These are phyloP conservation scores for Aleadryas rufinucha DNA, from an alignment of 2,113 vertebrate species.

Conservation along the genomic window DNA sequence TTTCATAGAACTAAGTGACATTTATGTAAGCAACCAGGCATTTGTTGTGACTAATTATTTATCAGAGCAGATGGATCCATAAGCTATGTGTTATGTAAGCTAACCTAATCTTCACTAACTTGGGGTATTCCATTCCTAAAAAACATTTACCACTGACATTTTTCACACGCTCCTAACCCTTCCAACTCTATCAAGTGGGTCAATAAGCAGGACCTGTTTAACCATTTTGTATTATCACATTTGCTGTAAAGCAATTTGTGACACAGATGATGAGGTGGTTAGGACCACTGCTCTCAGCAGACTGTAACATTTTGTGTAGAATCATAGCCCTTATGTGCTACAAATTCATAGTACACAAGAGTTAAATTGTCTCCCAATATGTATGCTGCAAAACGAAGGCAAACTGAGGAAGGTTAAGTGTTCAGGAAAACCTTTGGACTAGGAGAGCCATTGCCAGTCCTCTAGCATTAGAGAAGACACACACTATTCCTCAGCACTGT, in stretches of 20 bases:
- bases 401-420: background rate
- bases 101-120: background rate
- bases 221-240: background rate
- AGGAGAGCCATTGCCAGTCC: background rate
- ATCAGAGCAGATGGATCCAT: background rate
- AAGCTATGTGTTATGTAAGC: background rate
- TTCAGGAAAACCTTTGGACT: background rate
- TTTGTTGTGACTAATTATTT: constrained; percentile 6
- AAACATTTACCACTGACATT: background rate
- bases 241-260: background rate
- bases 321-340: background rate
- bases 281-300: background rate
- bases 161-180: background rate
- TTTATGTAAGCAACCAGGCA: background rate
- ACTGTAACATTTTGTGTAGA: background rate
- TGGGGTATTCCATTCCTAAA: background rate
- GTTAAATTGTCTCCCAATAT: background rate
- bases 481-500: background rate
- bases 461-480: background rate
- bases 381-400: background rate
- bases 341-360: background rate
- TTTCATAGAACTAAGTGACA: background rate
- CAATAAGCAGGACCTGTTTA: background rate
- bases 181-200: background rate
- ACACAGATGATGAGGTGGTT: background rate